phyloP scores from a whole-genome alignment of 1,140 invertebrate genomes.

The Saccostrea echinata region DNA sequence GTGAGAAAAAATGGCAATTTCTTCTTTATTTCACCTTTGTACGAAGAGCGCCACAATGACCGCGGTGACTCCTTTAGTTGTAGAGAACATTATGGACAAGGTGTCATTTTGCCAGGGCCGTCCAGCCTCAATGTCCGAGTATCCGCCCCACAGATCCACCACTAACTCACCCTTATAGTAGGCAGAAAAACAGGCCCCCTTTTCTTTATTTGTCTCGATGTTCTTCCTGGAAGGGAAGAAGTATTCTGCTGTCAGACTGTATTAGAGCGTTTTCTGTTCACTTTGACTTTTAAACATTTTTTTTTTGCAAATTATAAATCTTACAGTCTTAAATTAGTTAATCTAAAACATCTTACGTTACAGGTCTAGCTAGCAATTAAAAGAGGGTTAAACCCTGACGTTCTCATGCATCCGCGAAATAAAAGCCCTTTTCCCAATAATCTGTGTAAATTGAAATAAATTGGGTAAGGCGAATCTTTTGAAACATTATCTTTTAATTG shows the following conservation, averaged over 20 bases:
- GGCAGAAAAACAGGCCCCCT: constrained; percentile 62
- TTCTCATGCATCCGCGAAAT: too few species aligned
- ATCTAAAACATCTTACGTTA: too few species aligned
- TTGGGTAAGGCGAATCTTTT: too few species aligned
- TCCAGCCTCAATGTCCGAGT: constrained; percentile 70
- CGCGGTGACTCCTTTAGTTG: constrained; percentile 76
- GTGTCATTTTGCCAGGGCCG: constrained; percentile 69
- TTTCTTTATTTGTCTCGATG: constrained; percentile 60
- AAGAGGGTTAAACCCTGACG: too few species aligned
- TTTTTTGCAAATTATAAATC: too few species aligned
- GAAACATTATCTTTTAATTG: too few species aligned
- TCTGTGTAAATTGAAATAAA: too few species aligned
- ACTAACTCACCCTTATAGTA: constrained; percentile 70
- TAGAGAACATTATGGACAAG: constrained; percentile 61
- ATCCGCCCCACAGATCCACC: constrained; percentile 79
- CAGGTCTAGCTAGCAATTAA: too few species aligned
- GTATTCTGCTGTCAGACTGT: neutral
- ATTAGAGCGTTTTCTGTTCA: too few species aligned
- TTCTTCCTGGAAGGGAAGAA: constrained; percentile 56
- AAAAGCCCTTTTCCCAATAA: too few species aligned
- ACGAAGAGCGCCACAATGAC: constrained; percentile 77
- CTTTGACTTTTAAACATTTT: too few species aligned
- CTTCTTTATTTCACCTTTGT: constrained; percentile 69
- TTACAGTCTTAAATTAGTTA: too few species aligned
- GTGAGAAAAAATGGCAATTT: neutral